Evolutionary conservation across 2,888 invertebrate genomes (phyloP).

Genomic region (Macrophya annulata): DNA sequence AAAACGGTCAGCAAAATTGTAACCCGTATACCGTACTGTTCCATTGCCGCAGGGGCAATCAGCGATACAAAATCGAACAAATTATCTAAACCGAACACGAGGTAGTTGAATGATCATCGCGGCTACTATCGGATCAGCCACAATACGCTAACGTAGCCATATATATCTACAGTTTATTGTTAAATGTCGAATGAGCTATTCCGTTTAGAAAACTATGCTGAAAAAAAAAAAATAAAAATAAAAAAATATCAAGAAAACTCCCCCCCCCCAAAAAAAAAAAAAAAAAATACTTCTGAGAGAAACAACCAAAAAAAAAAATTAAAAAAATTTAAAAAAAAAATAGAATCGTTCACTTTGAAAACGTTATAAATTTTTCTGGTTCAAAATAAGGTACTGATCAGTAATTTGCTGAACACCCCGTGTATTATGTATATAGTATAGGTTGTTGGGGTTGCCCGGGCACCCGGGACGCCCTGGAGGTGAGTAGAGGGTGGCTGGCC

Average conservation of each 20-base stretch:
- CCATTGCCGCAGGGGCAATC: slow-evolving; percentile 16
- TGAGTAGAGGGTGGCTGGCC: slow-evolving; percentile 63
- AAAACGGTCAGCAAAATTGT: slow-evolving; percentile 48
- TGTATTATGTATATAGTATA: slow-evolving; percentile 6
- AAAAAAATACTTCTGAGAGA: neutral
- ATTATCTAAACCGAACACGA: slow-evolving; percentile 24
- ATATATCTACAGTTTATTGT: neutral
- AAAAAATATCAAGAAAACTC: too few species aligned
- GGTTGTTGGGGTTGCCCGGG: slow-evolving; percentile 50
- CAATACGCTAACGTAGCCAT: slow-evolving; percentile 6
- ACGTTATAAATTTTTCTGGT: neutral
- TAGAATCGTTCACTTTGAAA: neutral
- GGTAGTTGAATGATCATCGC: slow-evolving; percentile 20
- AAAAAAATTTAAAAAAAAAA: neutral
- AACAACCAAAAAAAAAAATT: neutral
- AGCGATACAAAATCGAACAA: slow-evolving; percentile 25
- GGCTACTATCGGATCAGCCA: slow-evolving; percentile 1
- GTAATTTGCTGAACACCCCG: slow-evolving; percentile 48
- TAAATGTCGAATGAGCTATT: too few species aligned
- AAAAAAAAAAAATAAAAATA: too few species aligned
- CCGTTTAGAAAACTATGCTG: too few species aligned
- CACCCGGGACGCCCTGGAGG: slow-evolving; percentile 46
- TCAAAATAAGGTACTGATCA: neutral
- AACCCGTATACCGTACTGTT: neutral
- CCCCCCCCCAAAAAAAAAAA: too few species aligned